These are phyloP conservation scores for Alexandromys oeconomus DNA, from an alignment of 2,797 vertebrate species.

Conservation along the genomic window DNA sequence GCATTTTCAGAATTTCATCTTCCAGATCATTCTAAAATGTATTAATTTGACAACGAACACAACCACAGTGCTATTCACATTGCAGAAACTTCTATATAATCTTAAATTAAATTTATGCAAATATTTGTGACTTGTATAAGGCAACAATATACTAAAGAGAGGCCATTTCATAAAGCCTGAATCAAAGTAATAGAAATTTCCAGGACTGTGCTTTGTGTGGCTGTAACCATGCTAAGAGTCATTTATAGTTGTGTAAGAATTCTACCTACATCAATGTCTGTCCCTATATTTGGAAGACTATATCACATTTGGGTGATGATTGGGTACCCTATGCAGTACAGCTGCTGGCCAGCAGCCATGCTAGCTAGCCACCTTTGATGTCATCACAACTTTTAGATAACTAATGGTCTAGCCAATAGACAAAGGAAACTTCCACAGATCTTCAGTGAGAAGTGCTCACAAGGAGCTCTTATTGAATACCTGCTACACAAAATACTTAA, in stretches of 20 bases:
- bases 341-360: background rate
- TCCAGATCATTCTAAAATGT: background rate
- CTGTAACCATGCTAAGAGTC: too few species aligned
- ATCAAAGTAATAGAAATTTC: background rate
- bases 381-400: background rate
- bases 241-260: background rate
- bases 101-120: background rate
- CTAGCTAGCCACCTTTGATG: background rate
- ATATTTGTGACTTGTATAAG: background rate
- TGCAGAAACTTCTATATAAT: background rate
- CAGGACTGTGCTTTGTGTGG: background rate
- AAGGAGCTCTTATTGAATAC: background rate
- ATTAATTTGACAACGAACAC: background rate
- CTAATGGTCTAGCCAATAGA: background rate
- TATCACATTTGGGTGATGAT: background rate
- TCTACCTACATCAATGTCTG: background rate
- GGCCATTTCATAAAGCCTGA: background rate
- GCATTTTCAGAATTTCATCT: background rate
- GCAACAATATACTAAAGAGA: background rate
- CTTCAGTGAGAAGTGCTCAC: background rate
- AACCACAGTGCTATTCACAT: background rate
- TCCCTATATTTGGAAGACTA: background rate
- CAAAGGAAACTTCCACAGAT: background rate
- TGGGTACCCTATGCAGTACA: fast-evolving
- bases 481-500: background rate